Base-by-base conservation (phyloP, 1,140 invertebrate species). In the Drosophila prosaltans region DNA sequence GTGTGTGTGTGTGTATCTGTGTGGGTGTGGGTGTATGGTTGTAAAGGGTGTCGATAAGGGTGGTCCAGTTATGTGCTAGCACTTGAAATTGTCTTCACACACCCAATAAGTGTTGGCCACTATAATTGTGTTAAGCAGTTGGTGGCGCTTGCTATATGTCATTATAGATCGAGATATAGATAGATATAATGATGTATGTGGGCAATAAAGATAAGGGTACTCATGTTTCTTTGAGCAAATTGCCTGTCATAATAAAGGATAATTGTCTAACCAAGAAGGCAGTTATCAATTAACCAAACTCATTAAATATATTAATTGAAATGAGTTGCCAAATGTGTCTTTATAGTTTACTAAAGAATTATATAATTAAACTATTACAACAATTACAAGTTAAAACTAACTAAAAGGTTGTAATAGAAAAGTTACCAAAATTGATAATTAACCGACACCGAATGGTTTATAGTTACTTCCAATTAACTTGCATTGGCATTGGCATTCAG, bases 111-210 rank as follows among this genome's bases (percentile, higher is more conserved):
- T 71, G 82, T 81, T 76, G 69, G 76, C 24, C 62, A 65, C 62
- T 75, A 83, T 86, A 86, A 86, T 86, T 86, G 83, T 80, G 83
- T 86, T 86, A 86, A 89, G 84, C 73, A 89, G 80, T 82, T 88
- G 84, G 80, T 86, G 72, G 67, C 69, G 76, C 82, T 70, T 75
- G 74, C 69, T 89, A 77, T 84, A 80, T 80, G 84, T 78, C 83
- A 89, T 86, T 88, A 86, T 78, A 82, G 72, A 88, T 80, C 67
- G 64, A 80, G 59, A 69, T 55, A 69, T 55, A 40, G 45, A 69
- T 55, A 62, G 21, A 80, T 72, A 76, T 55, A 81, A 69, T 78
- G 76, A 74, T 77, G 67, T 60, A 72, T 45, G 74, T 62, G 77
- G 54, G 66, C 66, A 60, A 75, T 75, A 51, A 51, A 51, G 57